Evolutionary conservation across 2,888 invertebrate species (phyloP), one percentile per base, ranked within the genome.

Genomic region (Hypena proboscidalis): DNA sequence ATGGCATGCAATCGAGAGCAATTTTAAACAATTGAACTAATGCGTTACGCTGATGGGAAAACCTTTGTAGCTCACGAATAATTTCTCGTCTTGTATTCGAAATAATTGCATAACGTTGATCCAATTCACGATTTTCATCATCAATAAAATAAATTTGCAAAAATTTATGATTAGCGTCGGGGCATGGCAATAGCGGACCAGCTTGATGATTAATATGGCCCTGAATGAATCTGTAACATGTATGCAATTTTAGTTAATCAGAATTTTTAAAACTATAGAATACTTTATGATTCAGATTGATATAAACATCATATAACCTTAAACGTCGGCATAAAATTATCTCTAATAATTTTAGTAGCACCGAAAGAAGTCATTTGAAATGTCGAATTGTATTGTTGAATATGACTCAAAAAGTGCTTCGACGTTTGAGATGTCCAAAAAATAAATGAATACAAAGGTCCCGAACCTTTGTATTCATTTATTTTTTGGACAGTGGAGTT

Each of bases 1-100:
- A 25, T 43, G 27, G 31, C 31, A 40, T 46, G n/a, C 32, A 33
- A 29, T 41, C 32, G 19, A 47, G 10, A 20, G 31, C 31, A 20
- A 10, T 31, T 31, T 31, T 31, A 14, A 47, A 46, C 35, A 40
- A 26, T 32, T 43, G 30, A 36, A 43, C 43, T 37, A 43, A 32
- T 32, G 15, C 44, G 22, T 44, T 38, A 30, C 31, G 9, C 30
- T 35, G n/a, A 29, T 44, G 32, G 20, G 38, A 33, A 39, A 39
- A 36, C 7, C 17, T 33, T 38, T 44, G 38, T 38, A 33, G 23
- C 33, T 38, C 29, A 33, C 33, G 35, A 34, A 34, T 42, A 34
- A 27, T 42, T 34, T 35, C 22, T 26, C 36, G 27, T 41, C 26
- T 36, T 32, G 25, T 36, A 19, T 36, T 27, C 36, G 11, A 26